A percentile compares a stretch with the other conserved stretches of the same genome.
Evolutionary conservation across 1,140 invertebrate species (phyloP).

Genomic region (Danaus plexippus): DNA sequence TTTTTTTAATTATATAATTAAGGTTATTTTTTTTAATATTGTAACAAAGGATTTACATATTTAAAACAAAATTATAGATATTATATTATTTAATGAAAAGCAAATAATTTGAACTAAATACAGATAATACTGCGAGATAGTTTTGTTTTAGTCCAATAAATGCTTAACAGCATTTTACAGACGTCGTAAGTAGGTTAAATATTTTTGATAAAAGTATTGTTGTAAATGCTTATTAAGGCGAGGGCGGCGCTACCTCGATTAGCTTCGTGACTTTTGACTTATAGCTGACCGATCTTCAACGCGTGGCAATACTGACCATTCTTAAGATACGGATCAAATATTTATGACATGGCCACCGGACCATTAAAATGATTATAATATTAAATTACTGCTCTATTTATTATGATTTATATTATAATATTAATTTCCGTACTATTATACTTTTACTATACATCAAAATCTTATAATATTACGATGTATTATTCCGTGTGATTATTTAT

Average conservation of each 20-base stretch:
- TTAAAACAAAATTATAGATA: too few species aligned
- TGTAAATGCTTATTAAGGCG: slow-evolving; percentile 59
- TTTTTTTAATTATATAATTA: too few species aligned
- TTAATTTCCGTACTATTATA: slow-evolving; percentile 1
- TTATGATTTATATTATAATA: too few species aligned
- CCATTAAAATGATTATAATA: slow-evolving; percentile 45
- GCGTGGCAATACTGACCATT: slow-evolving; percentile 47
- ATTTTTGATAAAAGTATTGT: slow-evolving; percentile 61
- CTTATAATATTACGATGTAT: too few species aligned
- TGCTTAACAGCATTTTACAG: slow-evolving; percentile 5
- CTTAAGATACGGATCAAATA: slow-evolving; percentile 41
- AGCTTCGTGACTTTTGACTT: slow-evolving; percentile 66
- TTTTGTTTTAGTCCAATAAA: too few species aligned
- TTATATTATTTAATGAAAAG: too few species aligned
- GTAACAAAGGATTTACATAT: too few species aligned
- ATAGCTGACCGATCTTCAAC: slow-evolving; percentile 52
- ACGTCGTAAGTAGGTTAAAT: slow-evolving; percentile 55
- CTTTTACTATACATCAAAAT: too few species aligned
- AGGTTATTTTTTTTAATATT: too few species aligned
- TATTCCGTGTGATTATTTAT: too few species aligned
- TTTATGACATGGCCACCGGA: slow-evolving; percentile 33
- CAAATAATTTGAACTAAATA: too few species aligned
- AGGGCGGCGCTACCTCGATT: slow-evolving; percentile 50
- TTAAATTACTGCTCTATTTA: neutral
- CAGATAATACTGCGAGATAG: too few species aligned